Base-by-base conservation (phyloP, 37 sponge, comb jelly and placozoan genomes). In the Diacarnus erythraeanus region DNA sequence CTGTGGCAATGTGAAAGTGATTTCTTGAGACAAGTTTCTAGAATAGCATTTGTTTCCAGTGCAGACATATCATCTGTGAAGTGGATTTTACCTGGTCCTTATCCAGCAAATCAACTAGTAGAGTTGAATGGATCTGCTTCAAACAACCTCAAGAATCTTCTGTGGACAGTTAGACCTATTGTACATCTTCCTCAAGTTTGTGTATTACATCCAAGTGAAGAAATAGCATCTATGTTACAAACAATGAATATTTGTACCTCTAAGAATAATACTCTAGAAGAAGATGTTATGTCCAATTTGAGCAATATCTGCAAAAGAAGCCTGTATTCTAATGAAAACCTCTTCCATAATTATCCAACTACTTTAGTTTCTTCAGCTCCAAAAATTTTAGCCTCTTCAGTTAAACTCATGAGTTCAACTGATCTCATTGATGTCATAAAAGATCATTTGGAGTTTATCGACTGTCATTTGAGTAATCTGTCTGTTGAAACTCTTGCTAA, bases 161-260 rank as follows among this genome's bases (percentile, higher is more conserved):
- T 87, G 38, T 87, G 88, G 88, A 80, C 88, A 27, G 77, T 87
- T 15, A 81, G 59, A 33, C 88, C 88, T 59, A 59, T 87, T 38
- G 59, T 80, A 9, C 0, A 30, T 26, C 30, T 64, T 54, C 81
- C 87, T 30, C 1, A 33, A 36, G 1, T 0, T 6, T 12, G 26
- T 17, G 22, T 5, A 21, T n/a, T n/a, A n/a, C 61, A 60, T n/a
- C 22, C 27, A 26, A 60, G 51, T 12, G 51, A 15, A 27, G 37
- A 80, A 20, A 33, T 35, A 47, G 36, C 1, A 5, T 37, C 25
- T 57, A 20, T 71, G 3, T 54, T 81, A 57, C 3, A 69, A 38
- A 10, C 33, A 1, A 51, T 86, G 22, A 58, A 64, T 0, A 12
- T 86, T 2, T 51, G 17, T 2, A 21, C 30, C 31, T 2, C 12